Conservation (phyloP, 2,797 vertebrate genomes). For the Xiphorhynchus erythropygius region DNA sequence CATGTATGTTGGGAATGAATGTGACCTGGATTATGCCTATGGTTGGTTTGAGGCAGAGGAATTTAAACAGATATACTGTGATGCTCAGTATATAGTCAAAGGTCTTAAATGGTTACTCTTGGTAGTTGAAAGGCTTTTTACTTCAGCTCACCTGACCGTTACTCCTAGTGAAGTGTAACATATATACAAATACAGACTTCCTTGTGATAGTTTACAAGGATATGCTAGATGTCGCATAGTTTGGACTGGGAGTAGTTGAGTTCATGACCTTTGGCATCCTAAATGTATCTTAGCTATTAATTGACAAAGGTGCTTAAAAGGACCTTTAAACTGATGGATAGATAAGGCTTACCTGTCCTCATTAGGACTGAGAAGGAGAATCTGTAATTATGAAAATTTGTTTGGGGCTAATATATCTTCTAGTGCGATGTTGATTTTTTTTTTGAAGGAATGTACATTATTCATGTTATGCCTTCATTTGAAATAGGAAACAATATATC, state of each 20-base stretch:
- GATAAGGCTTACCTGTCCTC: not conserved
- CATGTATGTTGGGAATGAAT: not conserved
- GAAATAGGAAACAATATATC: not conserved
- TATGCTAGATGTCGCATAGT: not conserved
- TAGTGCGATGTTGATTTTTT: not conserved
- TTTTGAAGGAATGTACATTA: not conserved
- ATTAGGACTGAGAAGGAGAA: not conserved
- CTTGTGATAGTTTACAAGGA: not conserved
- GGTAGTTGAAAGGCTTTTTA: not conserved
- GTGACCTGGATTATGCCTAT: not conserved
- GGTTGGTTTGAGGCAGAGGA: not conserved
- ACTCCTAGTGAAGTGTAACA: not conserved
- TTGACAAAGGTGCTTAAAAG: not conserved
- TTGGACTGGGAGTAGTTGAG: not conserved
- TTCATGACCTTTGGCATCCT: not conserved
- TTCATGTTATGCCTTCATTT: not conserved
- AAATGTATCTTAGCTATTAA: not conserved
- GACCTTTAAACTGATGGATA: not conserved
- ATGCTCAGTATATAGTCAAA: not conserved
- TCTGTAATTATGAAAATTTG: not conserved
- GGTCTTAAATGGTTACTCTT: not conserved
- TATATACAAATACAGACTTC: not conserved
- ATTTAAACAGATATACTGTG: not conserved
- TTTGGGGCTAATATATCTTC: not conserved
- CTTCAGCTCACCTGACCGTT: not conserved